Conservation (phyloP, 2,888 invertebrate species). For the Trachelus troglodyta region DNA sequence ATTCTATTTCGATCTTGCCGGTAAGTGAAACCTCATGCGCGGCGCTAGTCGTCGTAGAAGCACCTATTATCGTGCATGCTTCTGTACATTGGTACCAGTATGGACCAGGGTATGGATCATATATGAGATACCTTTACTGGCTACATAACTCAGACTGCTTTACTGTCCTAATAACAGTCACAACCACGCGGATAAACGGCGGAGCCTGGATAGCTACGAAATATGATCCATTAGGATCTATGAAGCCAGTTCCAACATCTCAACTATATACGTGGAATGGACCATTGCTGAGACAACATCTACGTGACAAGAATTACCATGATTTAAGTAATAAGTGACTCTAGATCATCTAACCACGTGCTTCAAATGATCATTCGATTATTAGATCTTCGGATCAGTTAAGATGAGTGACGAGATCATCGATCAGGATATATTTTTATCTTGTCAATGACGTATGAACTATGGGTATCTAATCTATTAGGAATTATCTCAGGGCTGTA, state of each 20-base stretch:
- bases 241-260: background rate
- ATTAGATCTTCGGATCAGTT: background rate
- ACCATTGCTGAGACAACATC: constrained; percentile 36
- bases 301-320: constrained; percentile 46
- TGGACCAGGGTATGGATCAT: background rate
- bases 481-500: background rate
- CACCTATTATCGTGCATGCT: background rate
- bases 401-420: background rate
- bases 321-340: background rate
- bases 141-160: constrained; percentile 19
- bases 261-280: background rate
- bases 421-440: background rate
- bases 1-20: constrained; percentile 20
- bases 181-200: constrained; percentile 22
- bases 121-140: constrained; percentile 1
- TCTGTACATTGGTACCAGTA: background rate
- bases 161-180: constrained; percentile 12
- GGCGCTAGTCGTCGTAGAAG: constrained; percentile 2
- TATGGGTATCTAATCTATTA: background rate
- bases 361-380: background rate
- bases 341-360: background rate
- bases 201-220: constrained; percentile 6
- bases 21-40: constrained; percentile 23
- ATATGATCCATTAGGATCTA: constrained; percentile 24
- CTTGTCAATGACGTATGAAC: background rate